A percentile compares a stretch with the other conserved stretches of the same genome.
Evolutionary conservation across 2,888 invertebrate genomes (phyloP).

Genomic region (Dione juno): DNA sequence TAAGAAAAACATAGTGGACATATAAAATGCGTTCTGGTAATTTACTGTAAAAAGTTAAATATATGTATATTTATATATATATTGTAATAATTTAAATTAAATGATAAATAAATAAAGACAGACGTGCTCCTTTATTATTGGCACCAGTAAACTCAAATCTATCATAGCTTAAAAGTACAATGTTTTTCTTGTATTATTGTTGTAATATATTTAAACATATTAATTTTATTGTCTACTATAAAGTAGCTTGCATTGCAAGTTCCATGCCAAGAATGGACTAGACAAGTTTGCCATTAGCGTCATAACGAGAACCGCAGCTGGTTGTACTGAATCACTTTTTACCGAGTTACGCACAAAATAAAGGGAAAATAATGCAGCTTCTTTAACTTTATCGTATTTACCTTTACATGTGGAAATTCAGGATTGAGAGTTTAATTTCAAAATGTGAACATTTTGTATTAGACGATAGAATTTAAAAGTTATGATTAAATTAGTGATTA

Average conservation of each 20-base stretch:
- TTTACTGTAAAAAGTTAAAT: not conserved
- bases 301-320: constrained; percentile 43
- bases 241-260: constrained; percentile 20
- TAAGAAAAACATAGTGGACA: constrained; percentile 24
- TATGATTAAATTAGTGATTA: too few species aligned
- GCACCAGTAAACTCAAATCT: too few species aligned
- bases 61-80: too few species aligned
- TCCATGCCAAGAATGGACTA: constrained; percentile 37
- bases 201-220: too few species aligned
- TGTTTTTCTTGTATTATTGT: too few species aligned
- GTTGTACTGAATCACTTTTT: constrained; percentile 39
- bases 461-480: not conserved
- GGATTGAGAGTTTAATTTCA: not conserved
- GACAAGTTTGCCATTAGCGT: constrained; percentile 41
- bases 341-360: constrained; percentile 34
- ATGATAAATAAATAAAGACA: too few species aligned
- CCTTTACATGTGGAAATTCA: not conserved
- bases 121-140: too few species aligned
- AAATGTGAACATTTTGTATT: not conserved
- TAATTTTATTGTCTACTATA: not conserved
- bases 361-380: constrained; percentile 30
- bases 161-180: too few species aligned
- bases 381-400: constrained; percentile 7
- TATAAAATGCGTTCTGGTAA: not conserved
- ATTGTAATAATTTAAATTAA: too few species aligned